phyloP scores from a whole-genome alignment of 2,113 vertebrate genomes.

The Pampusana beccarii region DNA sequence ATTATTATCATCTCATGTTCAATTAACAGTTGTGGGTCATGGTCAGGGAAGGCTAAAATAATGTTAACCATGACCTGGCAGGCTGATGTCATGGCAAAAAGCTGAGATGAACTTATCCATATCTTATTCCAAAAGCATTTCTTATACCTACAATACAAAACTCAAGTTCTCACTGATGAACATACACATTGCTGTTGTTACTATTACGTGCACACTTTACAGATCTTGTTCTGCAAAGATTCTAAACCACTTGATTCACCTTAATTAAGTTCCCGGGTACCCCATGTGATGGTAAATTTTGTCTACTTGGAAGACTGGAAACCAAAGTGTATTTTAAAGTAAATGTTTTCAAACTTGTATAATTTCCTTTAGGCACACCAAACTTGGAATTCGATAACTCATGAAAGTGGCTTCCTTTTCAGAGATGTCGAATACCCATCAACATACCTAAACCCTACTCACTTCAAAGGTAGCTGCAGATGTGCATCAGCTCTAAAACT shows the following conservation, averaged over 20 bases:
- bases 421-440: not conserved
- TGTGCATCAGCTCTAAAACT: not conserved
- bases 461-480: not conserved
- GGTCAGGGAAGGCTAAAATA: not conserved
- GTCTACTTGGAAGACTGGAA: not conserved
- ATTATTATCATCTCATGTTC: not conserved
- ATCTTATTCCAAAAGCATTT: not conserved
- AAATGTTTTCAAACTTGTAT: not conserved
- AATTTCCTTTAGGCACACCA: not conserved
- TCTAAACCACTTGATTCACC: conserved; percentile 44
- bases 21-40: not conserved
- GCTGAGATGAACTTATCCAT: not conserved
- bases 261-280: conserved; percentile 29
- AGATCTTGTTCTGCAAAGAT: conserved; percentile 11
- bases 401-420: not conserved
- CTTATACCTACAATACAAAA: not conserved
- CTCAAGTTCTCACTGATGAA: not conserved
- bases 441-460: not conserved
- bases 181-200: not conserved
- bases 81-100: not conserved
- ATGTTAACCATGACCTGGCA: not conserved
- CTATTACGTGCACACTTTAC: not conserved
- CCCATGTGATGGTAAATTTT: conserved; percentile 16
- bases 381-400: not conserved
- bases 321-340: conserved; percentile 3